Base-by-base conservation (phyloP, 2,888 invertebrate species). In the Eupithecia vulgata region DNA sequence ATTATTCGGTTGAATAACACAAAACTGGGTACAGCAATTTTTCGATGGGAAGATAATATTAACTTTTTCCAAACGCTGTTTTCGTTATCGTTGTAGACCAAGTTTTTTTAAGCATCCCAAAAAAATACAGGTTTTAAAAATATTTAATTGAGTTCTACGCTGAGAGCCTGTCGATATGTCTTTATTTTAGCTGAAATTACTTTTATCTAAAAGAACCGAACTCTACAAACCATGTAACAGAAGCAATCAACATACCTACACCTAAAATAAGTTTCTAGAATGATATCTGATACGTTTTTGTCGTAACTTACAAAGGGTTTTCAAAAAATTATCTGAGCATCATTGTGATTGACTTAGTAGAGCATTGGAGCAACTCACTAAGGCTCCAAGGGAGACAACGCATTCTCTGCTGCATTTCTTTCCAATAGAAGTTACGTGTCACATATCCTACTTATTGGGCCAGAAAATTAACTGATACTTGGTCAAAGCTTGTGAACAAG, bases 401-500 rank as follows among this genome's bases (percentile, higher is more conserved):
- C 37, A 52, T 21, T 37, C 15, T 15, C 25, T 40, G 59, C 30
- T 70, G 66, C 69, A 30, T 42, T 70, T 68, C 62, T 5, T 25
- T 66, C 67, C 64, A 74, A 74, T 45, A 45, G 10, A 71, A 70
- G n/a, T 59, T 15, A 52, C 48, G 34, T 57, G 34, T 37, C 59
- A 48, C 37, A 37, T 81, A 72, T 75, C 76, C 71, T 83, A 84
- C 86, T 83, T 84, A 84, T 84, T 83, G 83, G 81, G 80, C 83
- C 81, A 81, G 82, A 87, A 87, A 86, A 85, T 86, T 84, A 84
- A 84, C 74, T 76, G 80, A 82, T 83, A 81, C 80, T 79, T 77
- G 74, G 78, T 77, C 71, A 75, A 82, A 80, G 79, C 81, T 82
- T 78, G 76, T 76, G 70, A 81, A 79, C 77, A 71, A 83, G 85